Evolutionary conservation across 2,113 vertebrate species (phyloP).

Genomic region (Rhombomys opimus): DNA sequence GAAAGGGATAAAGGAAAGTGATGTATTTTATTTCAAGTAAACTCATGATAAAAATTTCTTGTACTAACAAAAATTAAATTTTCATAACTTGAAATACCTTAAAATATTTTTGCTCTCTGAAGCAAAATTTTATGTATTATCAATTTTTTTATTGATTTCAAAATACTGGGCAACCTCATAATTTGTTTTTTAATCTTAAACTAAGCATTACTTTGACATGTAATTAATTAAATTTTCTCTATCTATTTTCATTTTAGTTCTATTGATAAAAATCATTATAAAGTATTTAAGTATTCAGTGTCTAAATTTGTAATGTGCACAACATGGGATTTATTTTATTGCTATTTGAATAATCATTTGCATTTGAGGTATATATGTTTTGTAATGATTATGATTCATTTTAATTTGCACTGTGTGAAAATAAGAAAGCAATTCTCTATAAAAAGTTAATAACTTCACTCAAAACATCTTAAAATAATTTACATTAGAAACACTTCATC

Average conservation of each 20-base stretch:
- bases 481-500: neutral
- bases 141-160: neutral
- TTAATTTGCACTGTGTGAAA: neutral
- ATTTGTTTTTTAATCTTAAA: neutral
- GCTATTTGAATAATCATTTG: neutral
- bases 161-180: no score
- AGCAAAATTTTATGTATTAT: neutral
- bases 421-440: neutral
- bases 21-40: neutral
- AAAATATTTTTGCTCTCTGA: neutral
- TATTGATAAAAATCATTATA: neutral
- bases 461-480: neutral
- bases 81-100: neutral
- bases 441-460: neutral
- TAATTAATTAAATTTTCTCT: neutral
- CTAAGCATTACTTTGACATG: neutral
- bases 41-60: neutral
- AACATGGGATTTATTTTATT: neutral
- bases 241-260: neutral
- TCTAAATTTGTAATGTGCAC: neutral
- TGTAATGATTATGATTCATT: neutral
- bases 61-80: neutral
- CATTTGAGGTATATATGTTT: neutral
- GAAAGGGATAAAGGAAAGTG: no score
- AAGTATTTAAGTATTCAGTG: neutral